phyloP scores from a whole-genome alignment of 2,113 vertebrate genomes.

The Neomonachus schauinslandi region DNA sequence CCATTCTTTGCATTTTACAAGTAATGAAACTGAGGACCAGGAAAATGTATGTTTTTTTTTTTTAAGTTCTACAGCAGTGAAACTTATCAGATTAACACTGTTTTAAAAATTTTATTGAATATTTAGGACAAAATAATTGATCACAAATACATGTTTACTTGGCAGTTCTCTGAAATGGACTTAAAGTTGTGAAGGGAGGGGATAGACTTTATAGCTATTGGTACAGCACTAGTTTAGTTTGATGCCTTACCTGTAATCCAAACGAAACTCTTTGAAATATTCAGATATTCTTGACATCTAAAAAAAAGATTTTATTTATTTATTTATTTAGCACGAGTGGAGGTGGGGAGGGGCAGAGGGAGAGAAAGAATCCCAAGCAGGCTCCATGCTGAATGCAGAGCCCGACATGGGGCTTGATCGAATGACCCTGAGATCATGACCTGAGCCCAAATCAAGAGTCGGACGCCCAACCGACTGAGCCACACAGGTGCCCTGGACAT shows the following conservation, averaged over 20 bases:
- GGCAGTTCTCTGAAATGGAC: not conserved
- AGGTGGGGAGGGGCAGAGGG: not conserved
- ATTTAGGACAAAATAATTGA: not conserved
- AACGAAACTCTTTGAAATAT: slow-evolving; percentile 63
- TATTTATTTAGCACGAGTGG: not conserved
- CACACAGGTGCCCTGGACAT: not conserved
- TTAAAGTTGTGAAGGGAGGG: not conserved
- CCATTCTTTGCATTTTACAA: not conserved
- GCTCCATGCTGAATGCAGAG: not conserved
- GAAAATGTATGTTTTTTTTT: not conserved
- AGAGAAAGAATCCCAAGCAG: not conserved
- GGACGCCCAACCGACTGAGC: not conserved
- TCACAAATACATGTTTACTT: not conserved
- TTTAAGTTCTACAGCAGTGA: not conserved
- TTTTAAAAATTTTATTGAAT: not conserved
- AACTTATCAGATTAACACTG: not conserved
- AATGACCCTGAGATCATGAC: not conserved
- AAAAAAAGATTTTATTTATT: not conserved
- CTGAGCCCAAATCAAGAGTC: not conserved
- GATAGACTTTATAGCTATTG: not conserved
- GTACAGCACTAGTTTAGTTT: not conserved
- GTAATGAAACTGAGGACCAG: not conserved
- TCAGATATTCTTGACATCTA: slow-evolving; percentile 75
- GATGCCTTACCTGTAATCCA: not conserved
- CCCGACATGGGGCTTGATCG: not conserved